These are phyloP conservation scores for Albula goreensis DNA, from an alignment of 2,113 vertebrate genomes.

Conservation along the genomic window DNA sequence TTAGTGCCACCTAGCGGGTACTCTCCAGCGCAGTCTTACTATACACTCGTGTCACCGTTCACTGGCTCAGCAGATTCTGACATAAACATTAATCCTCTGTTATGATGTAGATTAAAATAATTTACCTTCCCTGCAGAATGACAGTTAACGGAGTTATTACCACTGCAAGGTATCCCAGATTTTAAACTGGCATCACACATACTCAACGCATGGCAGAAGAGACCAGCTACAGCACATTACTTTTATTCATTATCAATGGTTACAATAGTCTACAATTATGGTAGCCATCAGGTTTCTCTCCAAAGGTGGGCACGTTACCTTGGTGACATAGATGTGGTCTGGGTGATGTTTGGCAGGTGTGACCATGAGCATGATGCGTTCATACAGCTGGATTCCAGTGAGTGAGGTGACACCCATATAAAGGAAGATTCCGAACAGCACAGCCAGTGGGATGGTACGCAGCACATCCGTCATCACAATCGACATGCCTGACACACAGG, in stretches of 20 bases:
- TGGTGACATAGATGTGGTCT: constrained; percentile 92
- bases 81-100: background rate
- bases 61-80: background rate
- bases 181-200: background rate
- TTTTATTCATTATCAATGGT: background rate
- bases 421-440: constrained; percentile 96
- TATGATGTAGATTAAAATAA: background rate
- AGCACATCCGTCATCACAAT: constrained; percentile 94
- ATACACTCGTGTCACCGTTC: background rate
- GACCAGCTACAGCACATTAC: background rate
- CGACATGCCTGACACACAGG: constrained; percentile 81
- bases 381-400: constrained; percentile 94
- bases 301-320: constrained; percentile 68
- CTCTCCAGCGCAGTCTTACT: background rate
- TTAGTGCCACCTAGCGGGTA: constrained; percentile 68
- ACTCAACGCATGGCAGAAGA: background rate
- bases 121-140: background rate
- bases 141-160: background rate
- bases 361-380: constrained; percentile 91
- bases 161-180: background rate
- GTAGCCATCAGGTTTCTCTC: background rate
- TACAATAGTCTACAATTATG: background rate
- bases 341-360: constrained; percentile 96
- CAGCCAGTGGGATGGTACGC: constrained; percentile 89
- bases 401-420: constrained; percentile 98